Evolutionary conservation across 2,113 vertebrate genomes (phyloP), one percentile per base, ranked within the genome.

Genomic region (Centrocercus urophasianus): DNA sequence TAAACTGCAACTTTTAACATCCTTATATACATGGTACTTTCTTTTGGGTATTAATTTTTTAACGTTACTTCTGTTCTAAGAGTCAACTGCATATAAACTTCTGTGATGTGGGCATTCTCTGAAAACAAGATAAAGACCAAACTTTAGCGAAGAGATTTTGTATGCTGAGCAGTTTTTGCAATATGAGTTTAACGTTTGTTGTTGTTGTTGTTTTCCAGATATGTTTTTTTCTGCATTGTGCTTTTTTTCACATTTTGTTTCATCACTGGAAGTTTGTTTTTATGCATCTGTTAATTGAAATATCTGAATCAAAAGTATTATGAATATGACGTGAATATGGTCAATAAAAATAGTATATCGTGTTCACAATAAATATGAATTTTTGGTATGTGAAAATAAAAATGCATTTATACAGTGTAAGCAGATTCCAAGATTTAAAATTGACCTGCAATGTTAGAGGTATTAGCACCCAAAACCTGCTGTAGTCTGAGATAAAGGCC

Each of bases 381-480:
- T 89, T 8, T 57, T 19, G 16, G 52, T 75, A 11, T 50, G 18
- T 13, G 18, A 72, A 83, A 67, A 80, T n/a, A 56, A 45, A 73
- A 77, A 32, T 80, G 6, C 32, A 71, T 80, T 88, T 71, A 66
- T 71, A 25, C 14, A 36, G 24, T 7, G 28, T 73, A 89, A 89
- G 87, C 56, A 89, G 60, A 78, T 82, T 59, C 40, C n/a, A 85
- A 72, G 74, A 89, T 87, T 91, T 88, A 56, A 79, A 91, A 73
- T 22, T 87, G 71, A 89, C 91, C 45, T 18, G 45, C n/a, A 80
- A 85, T 79, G 43, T 82, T 84, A 92, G 82, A 70, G 38, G 42
- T 77, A 63, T 95, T 93, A 96, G 72, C 84, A 91, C 85, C 80
- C 89, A 95, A 91, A 96, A 50, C 82, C 87, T 89, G 21, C 67